Conservation (phyloP, 2,113 vertebrate species). For the Polypterus bichir region DNA sequence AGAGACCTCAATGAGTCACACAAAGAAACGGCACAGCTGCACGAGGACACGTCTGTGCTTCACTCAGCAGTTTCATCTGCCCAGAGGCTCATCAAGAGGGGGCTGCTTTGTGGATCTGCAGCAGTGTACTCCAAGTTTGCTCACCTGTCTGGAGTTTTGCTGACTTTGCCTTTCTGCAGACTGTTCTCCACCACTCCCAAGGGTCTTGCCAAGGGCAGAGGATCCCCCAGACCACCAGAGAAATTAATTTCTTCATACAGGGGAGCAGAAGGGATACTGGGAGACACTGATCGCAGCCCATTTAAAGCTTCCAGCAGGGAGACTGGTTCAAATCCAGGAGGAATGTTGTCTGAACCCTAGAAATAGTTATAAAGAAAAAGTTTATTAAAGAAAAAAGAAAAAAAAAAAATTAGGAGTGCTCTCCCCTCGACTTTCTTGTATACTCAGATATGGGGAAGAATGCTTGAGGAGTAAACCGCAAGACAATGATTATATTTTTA, state of each 20-base stretch:
- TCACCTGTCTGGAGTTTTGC: constrained; percentile 92
- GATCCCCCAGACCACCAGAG: constrained; percentile 60
- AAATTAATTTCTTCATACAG: constrained; percentile 88
- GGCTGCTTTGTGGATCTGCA: not conserved
- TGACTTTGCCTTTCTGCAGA: constrained; percentile 73
- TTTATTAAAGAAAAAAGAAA: too few species aligned
- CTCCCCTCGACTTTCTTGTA: too few species aligned
- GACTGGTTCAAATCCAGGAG: constrained; percentile 89
- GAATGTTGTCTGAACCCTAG: constrained; percentile 81
- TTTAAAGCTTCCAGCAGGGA: constrained; percentile 90
- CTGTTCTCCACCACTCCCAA: constrained; percentile 57
- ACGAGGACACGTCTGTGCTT: too few species aligned
- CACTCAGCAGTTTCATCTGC: too few species aligned
- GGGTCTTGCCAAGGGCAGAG: constrained; percentile 46
- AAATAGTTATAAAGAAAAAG: not conserved
- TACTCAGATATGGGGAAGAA: too few species aligned
- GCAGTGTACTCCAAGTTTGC: not conserved
- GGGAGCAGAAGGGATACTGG: constrained; percentile 71
- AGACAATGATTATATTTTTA: too few species aligned
- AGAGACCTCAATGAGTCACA: too few species aligned
- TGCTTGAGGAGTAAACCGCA: too few species aligned
- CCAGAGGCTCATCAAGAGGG: not conserved
- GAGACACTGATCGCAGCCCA: constrained; percentile 70
- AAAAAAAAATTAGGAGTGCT: too few species aligned
- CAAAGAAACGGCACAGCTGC: too few species aligned